Percentiles rank a stretch among this genome's conserved stretches.
These are phyloP conservation scores for Caenorhabditis doughertyi DNA, from an alignment of 2,888 invertebrate genomes.

Conservation along the genomic window DNA sequence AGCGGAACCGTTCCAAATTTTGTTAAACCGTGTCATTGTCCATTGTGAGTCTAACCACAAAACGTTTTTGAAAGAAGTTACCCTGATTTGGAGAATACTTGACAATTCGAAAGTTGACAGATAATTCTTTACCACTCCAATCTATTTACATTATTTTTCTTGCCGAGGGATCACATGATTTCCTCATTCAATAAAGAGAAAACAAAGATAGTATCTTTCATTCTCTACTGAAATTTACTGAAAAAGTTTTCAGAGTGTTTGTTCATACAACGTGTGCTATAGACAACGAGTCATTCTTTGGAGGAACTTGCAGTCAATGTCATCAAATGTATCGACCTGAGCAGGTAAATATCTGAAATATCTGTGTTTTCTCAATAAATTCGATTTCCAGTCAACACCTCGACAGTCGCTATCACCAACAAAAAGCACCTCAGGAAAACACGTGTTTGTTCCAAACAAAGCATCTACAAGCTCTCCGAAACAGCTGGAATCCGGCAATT, in stretches of 20 bases:
- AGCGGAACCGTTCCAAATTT: constrained; percentile 42
- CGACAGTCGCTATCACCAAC: constrained; percentile 30
- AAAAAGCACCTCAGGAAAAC: constrained; percentile 5
- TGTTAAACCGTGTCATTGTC: constrained; percentile 52
- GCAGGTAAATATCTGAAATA: constrained; percentile 1
- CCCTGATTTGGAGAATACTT: too few species aligned
- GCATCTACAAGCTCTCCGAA: constrained; percentile 19
- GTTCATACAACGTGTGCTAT: constrained; percentile 55
- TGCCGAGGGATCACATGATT: constrained; percentile 8
- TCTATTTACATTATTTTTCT: neutral
- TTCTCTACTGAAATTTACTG: neutral
- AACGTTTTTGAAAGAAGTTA: neutral
- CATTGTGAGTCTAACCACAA: constrained; percentile 28
- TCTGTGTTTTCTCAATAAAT: neutral
- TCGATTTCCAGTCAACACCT: constrained; percentile 26
- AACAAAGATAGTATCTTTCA: constrained; percentile 19
- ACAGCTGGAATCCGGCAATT: neutral
- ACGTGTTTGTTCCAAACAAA: constrained; percentile 18
- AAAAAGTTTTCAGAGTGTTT: constrained; percentile 49
- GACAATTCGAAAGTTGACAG: neutral
- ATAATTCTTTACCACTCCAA: too few species aligned
- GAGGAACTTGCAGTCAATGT: constrained; percentile 41
- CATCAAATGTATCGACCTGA: constrained; percentile 44
- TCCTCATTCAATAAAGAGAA: neutral
- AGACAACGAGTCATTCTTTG: constrained; percentile 58